Percentiles rank a stretch among this genome's conserved stretches.
Evolutionary conservation across 2,797 vertebrate genomes (phyloP).

Genomic region (Macroramphosus scolopax): DNA sequence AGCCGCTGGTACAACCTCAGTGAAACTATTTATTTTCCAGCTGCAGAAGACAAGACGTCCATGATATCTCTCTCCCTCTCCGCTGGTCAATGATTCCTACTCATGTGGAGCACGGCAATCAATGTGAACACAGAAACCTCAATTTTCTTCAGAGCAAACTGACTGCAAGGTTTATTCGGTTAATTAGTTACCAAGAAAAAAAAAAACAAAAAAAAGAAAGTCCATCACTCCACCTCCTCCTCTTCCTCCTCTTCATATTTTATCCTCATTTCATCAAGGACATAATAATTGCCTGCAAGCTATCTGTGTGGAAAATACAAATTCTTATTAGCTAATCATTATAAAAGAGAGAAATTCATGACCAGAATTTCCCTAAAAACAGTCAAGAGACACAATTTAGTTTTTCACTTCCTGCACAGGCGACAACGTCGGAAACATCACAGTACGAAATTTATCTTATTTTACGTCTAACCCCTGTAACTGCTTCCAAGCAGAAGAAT

Average conservation of each 20-base stretch:
- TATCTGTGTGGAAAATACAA: constrained; percentile 29
- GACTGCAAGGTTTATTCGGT: constrained; percentile 73
- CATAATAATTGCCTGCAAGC: constrained; percentile 38
- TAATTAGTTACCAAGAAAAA: constrained; percentile 71
- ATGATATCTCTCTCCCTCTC: constrained; percentile 45
- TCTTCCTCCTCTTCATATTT: constrained; percentile 22
- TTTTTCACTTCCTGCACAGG: constrained; percentile 37
- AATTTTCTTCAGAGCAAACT: no score
- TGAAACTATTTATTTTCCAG: constrained; percentile 28
- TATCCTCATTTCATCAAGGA: constrained; percentile 44
- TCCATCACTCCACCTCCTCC: constrained; percentile 22
- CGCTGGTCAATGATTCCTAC: constrained; percentile 60
- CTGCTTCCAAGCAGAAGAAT: no score
- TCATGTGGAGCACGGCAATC: constrained; percentile 51
- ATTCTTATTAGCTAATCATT: constrained; percentile 34
- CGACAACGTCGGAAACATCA: constrained; percentile 12
- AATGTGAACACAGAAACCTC: no score
- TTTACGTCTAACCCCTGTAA: no score
- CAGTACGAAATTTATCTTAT: no score
- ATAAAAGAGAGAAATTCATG: constrained; percentile 24
- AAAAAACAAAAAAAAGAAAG: constrained; percentile 55
- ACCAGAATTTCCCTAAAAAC: constrained; percentile 13
- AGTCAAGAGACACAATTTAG: constrained; percentile 3
- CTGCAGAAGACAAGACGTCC: constrained; percentile 20
- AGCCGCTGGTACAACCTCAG: constrained; percentile 7